phyloP scores from a whole-genome alignment of 2,797 vertebrate genomes.

The Notolepis coatsorum region DNA sequence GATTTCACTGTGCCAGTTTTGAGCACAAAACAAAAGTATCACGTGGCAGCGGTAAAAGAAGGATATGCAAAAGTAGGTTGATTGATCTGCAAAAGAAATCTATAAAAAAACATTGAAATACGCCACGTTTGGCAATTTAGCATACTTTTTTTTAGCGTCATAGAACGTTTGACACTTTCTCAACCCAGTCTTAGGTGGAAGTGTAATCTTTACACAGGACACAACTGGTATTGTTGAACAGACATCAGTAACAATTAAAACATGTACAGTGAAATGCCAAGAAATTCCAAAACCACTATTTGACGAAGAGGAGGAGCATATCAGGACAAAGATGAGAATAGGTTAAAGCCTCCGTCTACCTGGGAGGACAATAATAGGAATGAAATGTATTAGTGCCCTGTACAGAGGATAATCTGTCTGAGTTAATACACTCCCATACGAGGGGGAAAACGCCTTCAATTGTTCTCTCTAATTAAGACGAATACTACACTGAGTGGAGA shows the following conservation, averaged over 20 bases:
- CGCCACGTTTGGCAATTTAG: background rate
- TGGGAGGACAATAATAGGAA: constrained; percentile 78
- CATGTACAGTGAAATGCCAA: background rate
- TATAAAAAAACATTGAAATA: background rate
- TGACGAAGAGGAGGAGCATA: constrained; percentile 35
- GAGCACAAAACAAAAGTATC: constrained; percentile 19
- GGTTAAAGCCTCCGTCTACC: constrained; percentile 62
- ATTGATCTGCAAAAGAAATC: constrained; percentile 5
- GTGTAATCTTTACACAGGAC: background rate
- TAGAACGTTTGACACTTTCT: constrained; percentile 1
- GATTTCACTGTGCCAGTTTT: background rate
- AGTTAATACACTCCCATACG: constrained; percentile 80
- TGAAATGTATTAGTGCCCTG: constrained; percentile 73
- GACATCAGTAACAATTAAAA: background rate
- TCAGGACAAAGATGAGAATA: constrained; percentile 35
- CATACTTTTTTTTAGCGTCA: background rate
- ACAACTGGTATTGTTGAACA: background rate
- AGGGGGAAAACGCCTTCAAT: constrained; percentile 82
- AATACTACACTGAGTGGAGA: constrained; percentile 86
- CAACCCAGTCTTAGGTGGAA: background rate
- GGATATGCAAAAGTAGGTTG: background rate
- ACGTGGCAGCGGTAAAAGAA: constrained; percentile 1
- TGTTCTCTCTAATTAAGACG: constrained; percentile 92
- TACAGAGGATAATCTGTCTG: constrained; percentile 77
- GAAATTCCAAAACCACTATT: constrained; percentile 13